These are phyloP conservation scores for Toxotes jaculatrix DNA, from an alignment of 2,113 vertebrate genomes.

Conservation along the genomic window DNA sequence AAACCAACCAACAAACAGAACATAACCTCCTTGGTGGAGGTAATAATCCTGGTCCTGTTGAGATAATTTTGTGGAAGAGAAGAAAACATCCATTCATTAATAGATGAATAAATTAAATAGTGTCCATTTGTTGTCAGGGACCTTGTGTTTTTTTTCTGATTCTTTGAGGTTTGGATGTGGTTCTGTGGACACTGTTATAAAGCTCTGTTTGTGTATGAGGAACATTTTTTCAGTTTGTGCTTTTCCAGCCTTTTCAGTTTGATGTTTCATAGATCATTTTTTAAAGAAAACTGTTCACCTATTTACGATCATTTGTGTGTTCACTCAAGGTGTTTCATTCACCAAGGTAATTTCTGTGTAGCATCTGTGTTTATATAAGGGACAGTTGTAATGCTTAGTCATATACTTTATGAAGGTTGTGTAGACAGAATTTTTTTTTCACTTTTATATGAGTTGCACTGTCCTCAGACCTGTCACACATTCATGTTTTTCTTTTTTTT, in stretches of 20 bases:
- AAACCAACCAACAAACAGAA: too few species aligned
- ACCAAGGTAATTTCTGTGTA: not conserved
- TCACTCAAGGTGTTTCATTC: not conserved
- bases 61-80: not conserved
- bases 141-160: not conserved
- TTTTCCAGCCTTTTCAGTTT: not conserved
- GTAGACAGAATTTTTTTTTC: not conserved
- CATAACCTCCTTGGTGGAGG: too few species aligned
- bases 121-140: not conserved
- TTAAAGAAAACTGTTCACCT: too few species aligned
- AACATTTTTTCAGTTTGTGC: not conserved
- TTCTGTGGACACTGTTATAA: too few species aligned
- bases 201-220: not conserved
- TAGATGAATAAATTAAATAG: not conserved
- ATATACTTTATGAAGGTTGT: not conserved
- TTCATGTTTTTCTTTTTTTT: too few species aligned
- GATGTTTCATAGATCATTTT: too few species aligned
- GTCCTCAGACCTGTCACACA: too few species aligned
- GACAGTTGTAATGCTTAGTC: not conserved
- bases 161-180: not conserved
- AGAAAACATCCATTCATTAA: not conserved
- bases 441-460: too few species aligned
- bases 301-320: not conserved
- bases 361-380: not conserved
- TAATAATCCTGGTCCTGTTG: not conserved